Evolutionary conservation across 2,113 vertebrate genomes (phyloP), one percentile per base, ranked within the genome.

Genomic region (Etheostoma cragini): DNA sequence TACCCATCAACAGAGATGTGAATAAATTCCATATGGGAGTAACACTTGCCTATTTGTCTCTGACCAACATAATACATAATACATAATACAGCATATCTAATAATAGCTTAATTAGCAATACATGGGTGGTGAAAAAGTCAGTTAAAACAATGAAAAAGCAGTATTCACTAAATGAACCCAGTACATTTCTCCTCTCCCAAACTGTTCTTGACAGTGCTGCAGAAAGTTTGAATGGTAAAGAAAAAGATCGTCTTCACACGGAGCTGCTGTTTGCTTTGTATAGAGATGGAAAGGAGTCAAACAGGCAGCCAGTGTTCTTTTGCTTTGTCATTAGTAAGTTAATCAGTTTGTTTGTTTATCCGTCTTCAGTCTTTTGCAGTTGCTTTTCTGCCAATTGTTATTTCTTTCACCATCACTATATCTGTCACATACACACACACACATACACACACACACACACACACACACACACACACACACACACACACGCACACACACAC

Each of bases 311-410:
- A 50, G n/a, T 67, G 56, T 63, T 76, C 33, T 69, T 79, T 74
- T 77, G 61, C 50, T 72, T 82, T 72, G 57, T 57, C 15, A 6
- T 81, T 71, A 58, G 57, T 60, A 76, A 82, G 57, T 83, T 86
- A 81, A 79, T 78, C 75, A 33, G 77, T 78, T 46, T 83, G 60
- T 63, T 80, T 77, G 79, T 92, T 88, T 84, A 73, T 85, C 30
- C 42, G 67, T 73, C 62, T 84, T 77, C 24, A 68, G 26, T 76
- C 57, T 58, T 82, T 84, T 83, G 64, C 76, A 67, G 73, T 77
- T 67, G 72, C 35, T 71, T 76, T 45, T 64, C 74, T 87, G 78
- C 72, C 86, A 80, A 68, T 89, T 26, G 19, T 87, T 86, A 75
- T 88, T 88, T 81, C 62, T 57, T 65, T 72, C 72, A 47, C 65